phyloP scores from a whole-genome alignment of 2,888 invertebrate species.

The Acholoe squamosa region DNA sequence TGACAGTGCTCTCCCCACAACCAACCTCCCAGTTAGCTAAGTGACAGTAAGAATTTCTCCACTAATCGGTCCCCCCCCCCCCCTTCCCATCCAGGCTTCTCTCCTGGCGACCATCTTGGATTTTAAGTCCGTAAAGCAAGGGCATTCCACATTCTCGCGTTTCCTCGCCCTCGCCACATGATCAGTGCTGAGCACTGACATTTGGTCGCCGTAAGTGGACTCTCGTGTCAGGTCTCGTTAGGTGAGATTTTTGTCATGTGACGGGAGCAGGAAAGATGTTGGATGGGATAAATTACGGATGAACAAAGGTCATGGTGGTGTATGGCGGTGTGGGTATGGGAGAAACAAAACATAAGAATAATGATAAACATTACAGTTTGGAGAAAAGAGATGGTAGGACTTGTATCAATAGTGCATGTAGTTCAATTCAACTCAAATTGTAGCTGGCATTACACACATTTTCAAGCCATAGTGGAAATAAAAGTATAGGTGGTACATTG shows the following conservation, averaged over 20 bases:
- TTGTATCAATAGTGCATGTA: too few relatives aligned
- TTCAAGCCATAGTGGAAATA: too few relatives aligned
- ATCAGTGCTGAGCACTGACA: conserved; percentile 15
- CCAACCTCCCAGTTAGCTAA: background rate
- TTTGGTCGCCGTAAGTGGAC: conserved; percentile 1
- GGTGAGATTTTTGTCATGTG: background rate
- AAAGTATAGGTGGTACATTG: too few relatives aligned
- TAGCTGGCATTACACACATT: too few relatives aligned
- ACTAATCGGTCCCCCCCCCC: background rate
- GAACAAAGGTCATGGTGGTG: background rate
- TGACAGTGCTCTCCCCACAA: background rate
- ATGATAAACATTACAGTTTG: too few relatives aligned
- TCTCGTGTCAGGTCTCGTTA: conserved; percentile 29
- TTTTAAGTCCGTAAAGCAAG: background rate
- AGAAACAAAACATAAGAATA: too few relatives aligned
- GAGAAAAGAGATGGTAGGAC: too few relatives aligned
- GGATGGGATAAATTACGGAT: background rate
- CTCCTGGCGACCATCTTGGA: too few relatives aligned
- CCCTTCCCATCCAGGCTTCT: too few relatives aligned
- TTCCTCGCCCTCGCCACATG: background rate
- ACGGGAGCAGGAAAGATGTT: background rate
- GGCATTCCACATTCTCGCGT: background rate
- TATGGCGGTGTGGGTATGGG: background rate
- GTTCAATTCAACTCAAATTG: too few relatives aligned
- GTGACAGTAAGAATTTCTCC: background rate